Base-by-base conservation (phyloP, 2,888 invertebrate genomes). In the Chrysodeixis includens region DNA sequence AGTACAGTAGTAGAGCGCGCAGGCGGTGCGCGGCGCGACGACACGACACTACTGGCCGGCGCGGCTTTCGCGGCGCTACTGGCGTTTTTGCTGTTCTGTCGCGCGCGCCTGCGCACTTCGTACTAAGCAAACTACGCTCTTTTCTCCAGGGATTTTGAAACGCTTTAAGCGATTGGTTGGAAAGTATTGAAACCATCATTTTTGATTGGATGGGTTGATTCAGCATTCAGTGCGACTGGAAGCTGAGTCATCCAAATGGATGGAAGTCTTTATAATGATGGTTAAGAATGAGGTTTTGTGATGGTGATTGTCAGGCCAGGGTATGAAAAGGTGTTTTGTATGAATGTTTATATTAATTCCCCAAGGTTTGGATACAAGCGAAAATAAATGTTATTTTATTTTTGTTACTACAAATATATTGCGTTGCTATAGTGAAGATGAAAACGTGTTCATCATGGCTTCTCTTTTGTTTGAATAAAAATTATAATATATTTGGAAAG, bases 1-100 rank as follows among this genome's bases (percentile, higher is more conserved):
- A 94, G 94, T 71, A 86, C 89, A n/a, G 94, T 94, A 4, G 92
- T 94, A 30, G 94, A 95, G 54, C 85, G 92, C 26, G 92, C 93
- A 0, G 92, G 93, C 0, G 94, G 93, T 0, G 77, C 86, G 0
- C 85, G 94, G 0, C 88, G 94, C 63, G 94, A 94, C 22, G 95
- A 95, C 10, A 88, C 89, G 2, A 88, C 94, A 1, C 82, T 94
- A 10, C 82, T 95, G 0, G 94, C 94, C 0, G 94, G 95, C 0
- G 95, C 95, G 26, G 94, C 94, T 0, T 76, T 94, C 4, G 95
- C 94, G 0, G 94, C 93, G 0, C 70, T 95, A 22, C 79, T 95
- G 59, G 95, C 94, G 0, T 94, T 94, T 58, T 73, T 94, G 1
- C 74, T 95, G 1, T 94, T 93, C 71, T 94, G 93, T 30, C 91